Evolutionary conservation across 92 coral and sea anemone genomes (phyloP).

Genomic region (Galaxea fascicularis): DNA sequence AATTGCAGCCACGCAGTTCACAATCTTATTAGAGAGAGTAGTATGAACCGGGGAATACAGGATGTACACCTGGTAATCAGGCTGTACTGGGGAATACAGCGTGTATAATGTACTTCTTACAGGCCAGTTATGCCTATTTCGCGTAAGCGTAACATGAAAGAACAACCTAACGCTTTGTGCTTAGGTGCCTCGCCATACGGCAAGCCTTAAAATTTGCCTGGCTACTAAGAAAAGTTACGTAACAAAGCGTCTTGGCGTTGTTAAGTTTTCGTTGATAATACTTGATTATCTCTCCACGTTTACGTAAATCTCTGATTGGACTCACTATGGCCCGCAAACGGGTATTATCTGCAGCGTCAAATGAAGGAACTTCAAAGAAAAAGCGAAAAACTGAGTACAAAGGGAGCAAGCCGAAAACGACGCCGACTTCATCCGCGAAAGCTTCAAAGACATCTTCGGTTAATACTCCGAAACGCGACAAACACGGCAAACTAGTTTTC

Average conservation of each 20-base stretch:
- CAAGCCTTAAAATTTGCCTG: background rate
- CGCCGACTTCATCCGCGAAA: background rate
- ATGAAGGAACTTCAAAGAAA: background rate
- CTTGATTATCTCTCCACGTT: background rate
- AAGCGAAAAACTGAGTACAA: background rate
- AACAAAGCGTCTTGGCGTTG: background rate
- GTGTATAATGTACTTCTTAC: no score
- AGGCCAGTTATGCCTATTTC: no score
- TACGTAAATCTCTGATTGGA: background rate
- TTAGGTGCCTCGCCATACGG: background rate
- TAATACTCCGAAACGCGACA: slow-evolving; percentile 59
- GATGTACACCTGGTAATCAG: no score
- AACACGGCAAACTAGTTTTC: slow-evolving; percentile 76
- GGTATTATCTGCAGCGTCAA: background rate
- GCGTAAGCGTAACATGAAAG: no score
- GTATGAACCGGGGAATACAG: no score
- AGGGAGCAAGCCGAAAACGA: background rate
- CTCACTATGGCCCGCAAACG: slow-evolving; percentile 36
- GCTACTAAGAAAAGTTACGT: background rate
- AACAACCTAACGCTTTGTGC: no score
- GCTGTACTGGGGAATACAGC: no score
- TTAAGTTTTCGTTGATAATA: no score
- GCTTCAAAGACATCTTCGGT: background rate
- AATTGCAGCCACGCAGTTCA: no score
- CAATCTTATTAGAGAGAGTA: no score